Conservation (phyloP, 2,888 invertebrate species). For the Agriopis marginaria region DNA sequence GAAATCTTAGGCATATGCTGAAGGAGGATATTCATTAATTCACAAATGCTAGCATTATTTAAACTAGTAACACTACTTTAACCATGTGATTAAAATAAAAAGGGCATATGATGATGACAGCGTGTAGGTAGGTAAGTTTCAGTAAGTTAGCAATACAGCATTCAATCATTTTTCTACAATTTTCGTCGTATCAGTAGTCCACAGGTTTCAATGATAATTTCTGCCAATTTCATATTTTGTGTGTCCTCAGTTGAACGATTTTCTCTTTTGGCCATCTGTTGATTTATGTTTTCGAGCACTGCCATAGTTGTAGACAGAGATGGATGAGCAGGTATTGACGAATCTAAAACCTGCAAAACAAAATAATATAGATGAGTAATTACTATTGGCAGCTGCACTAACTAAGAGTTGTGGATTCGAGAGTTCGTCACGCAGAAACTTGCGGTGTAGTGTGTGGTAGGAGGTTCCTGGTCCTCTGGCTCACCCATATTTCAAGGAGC, state of each 20-base stretch:
- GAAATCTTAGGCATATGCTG: too few species aligned
- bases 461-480: too few species aligned
- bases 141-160: neutral
- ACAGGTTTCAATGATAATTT: constrained; percentile 74
- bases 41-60: too few species aligned
- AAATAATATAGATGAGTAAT: neutral
- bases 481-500: too few species aligned
- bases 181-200: constrained; percentile 66
- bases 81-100: neutral
- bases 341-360: constrained; percentile 67
- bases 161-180: constrained; percentile 45
- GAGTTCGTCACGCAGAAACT: neutral
- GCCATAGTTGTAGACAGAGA: constrained; percentile 67
- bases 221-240: constrained; percentile 67
- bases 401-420: neutral
- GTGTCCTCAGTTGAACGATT: constrained; percentile 49
- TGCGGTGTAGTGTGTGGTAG: too few species aligned
- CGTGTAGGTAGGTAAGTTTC: too few species aligned
- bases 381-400: neutral
- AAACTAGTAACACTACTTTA: too few species aligned
- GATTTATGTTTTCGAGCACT: constrained; percentile 67
- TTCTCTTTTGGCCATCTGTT: constrained; percentile 62
- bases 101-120: neutral
- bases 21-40: too few species aligned
- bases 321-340: constrained; percentile 74